Evolutionary conservation across 1,140 invertebrate genomes (phyloP).

Genomic region (Dinothrombium tinctorium): DNA sequence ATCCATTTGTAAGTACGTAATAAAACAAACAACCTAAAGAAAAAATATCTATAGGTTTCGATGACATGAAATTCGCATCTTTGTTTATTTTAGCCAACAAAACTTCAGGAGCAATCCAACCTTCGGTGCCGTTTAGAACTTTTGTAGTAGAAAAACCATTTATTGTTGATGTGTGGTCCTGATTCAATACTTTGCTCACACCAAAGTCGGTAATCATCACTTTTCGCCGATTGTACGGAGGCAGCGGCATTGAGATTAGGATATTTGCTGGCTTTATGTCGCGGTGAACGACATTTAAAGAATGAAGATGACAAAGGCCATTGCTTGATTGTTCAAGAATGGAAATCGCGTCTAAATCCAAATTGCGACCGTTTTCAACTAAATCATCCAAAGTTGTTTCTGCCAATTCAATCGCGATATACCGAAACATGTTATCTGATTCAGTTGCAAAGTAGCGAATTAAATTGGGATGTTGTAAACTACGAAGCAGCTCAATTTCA

Average conservation of each 20-base stretch:
- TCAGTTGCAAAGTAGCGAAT: constrained; percentile 41
- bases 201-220: constrained; percentile 98
- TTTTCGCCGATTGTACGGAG: constrained; percentile 35
- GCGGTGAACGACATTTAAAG: constrained; percentile 82
- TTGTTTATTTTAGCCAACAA: constrained; percentile 32
- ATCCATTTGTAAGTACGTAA: constrained; percentile 70
- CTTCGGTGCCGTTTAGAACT: constrained; percentile 52
- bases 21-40: constrained; percentile 93
- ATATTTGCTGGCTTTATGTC: constrained; percentile 98
- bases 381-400: constrained; percentile 82
- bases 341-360: constrained; percentile 36
- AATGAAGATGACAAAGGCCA: constrained; percentile 80
- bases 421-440: constrained; percentile 38
- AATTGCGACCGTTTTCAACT: constrained; percentile 29
- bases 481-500: constrained; percentile 76
- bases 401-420: constrained; percentile 89
- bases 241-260: constrained; percentile 41
- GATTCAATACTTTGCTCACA: constrained; percentile 69
- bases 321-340: constrained; percentile 59
- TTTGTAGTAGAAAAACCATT: constrained; percentile 70
- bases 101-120: constrained; percentile 98
- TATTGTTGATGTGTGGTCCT: constrained; percentile 43
- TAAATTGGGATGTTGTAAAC: constrained; percentile 90
- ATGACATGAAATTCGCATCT: constrained; percentile 18
- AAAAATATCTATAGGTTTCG: constrained; percentile 89